A percentile compares a stretch with the other conserved stretches of the same genome.
These are phyloP conservation scores for Ceriagrion tenellum DNA, from an alignment of 2,888 invertebrate species.

Conservation along the genomic window DNA sequence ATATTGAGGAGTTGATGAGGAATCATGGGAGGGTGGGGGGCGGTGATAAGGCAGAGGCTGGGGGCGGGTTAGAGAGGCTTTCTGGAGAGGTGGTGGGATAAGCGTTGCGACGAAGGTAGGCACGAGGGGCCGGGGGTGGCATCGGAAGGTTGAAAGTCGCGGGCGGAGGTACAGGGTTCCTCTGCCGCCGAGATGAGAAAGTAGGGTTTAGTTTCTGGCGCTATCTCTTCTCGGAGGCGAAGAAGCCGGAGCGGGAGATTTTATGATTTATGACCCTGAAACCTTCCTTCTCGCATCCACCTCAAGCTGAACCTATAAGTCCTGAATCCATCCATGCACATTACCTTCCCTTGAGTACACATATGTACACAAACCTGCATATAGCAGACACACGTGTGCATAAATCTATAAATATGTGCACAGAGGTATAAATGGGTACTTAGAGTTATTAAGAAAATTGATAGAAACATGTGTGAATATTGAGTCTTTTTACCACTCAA, in stretches of 20 bases:
- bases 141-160: not conserved
- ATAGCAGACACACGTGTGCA: no score
- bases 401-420: no score
- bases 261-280: not conserved
- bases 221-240: not conserved
- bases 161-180: not conserved
- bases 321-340: not conserved
- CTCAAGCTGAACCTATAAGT: not conserved
- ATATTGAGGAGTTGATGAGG: not conserved
- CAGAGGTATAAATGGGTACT: no score
- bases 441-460: no score
- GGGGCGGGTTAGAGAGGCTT: not conserved
- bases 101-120: not conserved
- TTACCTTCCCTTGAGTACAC: not conserved
- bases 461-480: no score
- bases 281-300: not conserved
- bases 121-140: not conserved
- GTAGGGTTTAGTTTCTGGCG: not conserved
- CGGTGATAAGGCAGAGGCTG: not conserved
- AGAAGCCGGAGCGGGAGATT: not conserved
- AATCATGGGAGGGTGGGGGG: not conserved
- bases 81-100: not conserved
- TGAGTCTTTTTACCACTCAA: no score
- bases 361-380: no score
- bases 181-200: not conserved